Conservation (phyloP, 2,113 vertebrate genomes). For the Cinclus cinclus region DNA sequence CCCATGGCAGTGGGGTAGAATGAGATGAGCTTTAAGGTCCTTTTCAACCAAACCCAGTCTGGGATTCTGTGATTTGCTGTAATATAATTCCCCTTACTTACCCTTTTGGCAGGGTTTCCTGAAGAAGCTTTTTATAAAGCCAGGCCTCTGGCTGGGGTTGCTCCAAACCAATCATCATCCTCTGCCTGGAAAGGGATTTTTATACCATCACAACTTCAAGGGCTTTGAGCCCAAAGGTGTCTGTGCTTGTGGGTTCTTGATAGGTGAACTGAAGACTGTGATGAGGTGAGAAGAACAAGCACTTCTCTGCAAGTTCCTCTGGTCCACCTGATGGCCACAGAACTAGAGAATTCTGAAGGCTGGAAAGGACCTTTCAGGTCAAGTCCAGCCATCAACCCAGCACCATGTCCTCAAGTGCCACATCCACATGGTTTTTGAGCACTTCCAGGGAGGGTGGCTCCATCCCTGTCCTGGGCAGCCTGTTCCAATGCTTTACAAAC, state of each 20-base stretch:
- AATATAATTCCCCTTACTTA: fast-evolving
- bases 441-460: background rate
- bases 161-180: background rate
- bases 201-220: background rate
- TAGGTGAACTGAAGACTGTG: background rate
- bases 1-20: background rate
- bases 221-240: background rate
- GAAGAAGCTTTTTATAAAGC: background rate
- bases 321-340: background rate
- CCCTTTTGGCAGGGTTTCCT: background rate
- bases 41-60: background rate
- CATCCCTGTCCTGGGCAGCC: background rate
- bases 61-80: background rate
- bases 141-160: background rate
- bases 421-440: too few species aligned
- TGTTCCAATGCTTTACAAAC: background rate
- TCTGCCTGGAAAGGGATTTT: background rate
- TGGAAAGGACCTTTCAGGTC: background rate
- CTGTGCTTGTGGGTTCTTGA: background rate
- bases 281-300: background rate
- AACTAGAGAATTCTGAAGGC: background rate
- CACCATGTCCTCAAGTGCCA: background rate
- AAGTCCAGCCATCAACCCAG: background rate
- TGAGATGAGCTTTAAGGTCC: background rate
- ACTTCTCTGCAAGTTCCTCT: background rate